Percentiles rank a stretch among this genome's conserved stretches.
These are phyloP conservation scores for Petrocephalus zakoni DNA, from an alignment of 2,113 vertebrate species.

Conservation along the genomic window DNA sequence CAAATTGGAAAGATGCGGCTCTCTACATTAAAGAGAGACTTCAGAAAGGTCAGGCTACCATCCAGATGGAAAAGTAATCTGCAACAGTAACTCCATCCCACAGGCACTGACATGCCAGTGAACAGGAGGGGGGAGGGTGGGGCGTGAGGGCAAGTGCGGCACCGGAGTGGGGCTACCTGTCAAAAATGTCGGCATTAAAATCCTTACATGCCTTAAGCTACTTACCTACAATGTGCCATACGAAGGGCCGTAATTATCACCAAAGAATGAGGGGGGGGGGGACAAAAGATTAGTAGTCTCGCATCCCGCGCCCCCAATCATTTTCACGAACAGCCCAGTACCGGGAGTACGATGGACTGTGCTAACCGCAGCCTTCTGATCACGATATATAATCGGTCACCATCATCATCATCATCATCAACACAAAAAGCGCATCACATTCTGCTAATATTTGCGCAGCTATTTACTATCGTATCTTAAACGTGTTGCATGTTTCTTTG, in stretches of 20 bases:
- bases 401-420: neutral
- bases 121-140: constrained; percentile 15
- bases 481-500: neutral
- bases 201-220: neutral
- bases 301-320: neutral
- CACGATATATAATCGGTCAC: neutral
- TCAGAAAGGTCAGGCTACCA: constrained; percentile 34
- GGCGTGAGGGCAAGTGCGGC: neutral
- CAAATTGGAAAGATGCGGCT: constrained; percentile 31
- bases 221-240: neutral
- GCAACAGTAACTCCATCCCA: constrained; percentile 43
- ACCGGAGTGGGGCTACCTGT: constrained; percentile 10
- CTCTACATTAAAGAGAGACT: constrained; percentile 34
- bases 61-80: constrained; percentile 41
- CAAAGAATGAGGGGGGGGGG: neutral
- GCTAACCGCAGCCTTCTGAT: neutral
- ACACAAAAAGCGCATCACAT: neutral
- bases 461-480: neutral
- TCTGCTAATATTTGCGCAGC: neutral
- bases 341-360: neutral
- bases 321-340: neutral
- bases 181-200: constrained; percentile 5
- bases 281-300: neutral
- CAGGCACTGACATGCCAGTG: constrained; percentile 40
- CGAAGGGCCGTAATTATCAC: neutral